A percentile compares a stretch with the other conserved stretches of the same genome.
Conservation (phyloP, 2,113 vertebrate species). For the Ctenomys sociabilis region DNA sequence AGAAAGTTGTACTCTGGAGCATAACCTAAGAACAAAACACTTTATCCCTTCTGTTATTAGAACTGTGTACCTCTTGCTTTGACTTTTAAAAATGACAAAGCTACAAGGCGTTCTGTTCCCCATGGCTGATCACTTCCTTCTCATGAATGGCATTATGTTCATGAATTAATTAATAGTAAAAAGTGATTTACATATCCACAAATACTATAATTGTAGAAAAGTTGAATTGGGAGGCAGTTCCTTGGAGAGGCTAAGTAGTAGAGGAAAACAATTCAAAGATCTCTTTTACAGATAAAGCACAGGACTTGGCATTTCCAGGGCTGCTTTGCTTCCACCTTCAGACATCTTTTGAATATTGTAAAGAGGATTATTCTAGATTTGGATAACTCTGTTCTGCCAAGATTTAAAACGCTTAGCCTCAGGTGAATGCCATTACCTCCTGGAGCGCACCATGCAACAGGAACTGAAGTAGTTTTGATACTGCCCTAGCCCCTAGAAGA, state of each 20-base stretch:
- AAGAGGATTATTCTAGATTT: constrained; percentile 52
- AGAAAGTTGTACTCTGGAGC: constrained; percentile 74
- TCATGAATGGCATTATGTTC: constrained; percentile 70
- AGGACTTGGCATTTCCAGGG: constrained; percentile 61
- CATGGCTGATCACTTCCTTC: constrained; percentile 71
- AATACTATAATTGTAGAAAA: constrained; percentile 69
- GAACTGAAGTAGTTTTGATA: constrained; percentile 41
- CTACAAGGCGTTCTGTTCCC: constrained; percentile 74
- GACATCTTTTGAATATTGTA: constrained; percentile 65
- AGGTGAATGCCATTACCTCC: constrained; percentile 49
- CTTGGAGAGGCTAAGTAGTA: constrained; percentile 32
- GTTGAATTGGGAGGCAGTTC: constrained; percentile 54
- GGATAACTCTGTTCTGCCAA: constrained; percentile 26
- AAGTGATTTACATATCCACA: constrained; percentile 69
- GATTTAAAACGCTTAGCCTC: constrained; percentile 57
- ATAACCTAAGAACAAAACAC: constrained; percentile 78
- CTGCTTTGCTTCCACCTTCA: constrained; percentile 57
- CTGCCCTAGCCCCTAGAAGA: neutral
- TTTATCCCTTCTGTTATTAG: constrained; percentile 74
- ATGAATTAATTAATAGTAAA: constrained; percentile 76
- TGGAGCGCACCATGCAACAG: neutral
- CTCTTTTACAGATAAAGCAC: constrained; percentile 48
- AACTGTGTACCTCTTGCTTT: constrained; percentile 73
- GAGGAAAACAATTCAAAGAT: constrained; percentile 37
- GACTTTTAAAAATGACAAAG: constrained; percentile 76